Conservation (phyloP, 2,888 invertebrate species). For the Pedicia rivosa region DNA sequence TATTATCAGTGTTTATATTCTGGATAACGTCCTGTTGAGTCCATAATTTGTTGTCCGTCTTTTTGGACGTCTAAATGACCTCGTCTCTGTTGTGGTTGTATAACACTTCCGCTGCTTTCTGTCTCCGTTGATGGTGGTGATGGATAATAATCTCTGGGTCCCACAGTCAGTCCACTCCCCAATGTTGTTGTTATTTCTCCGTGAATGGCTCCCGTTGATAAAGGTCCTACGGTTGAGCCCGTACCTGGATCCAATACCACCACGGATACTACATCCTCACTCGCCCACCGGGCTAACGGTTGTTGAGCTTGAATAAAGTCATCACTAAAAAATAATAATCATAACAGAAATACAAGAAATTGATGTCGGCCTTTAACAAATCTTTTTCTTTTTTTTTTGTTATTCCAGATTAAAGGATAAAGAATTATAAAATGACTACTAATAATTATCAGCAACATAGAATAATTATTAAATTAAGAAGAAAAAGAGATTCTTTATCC, state of each 20-base stretch:
- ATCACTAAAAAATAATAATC: slow-evolving; percentile 88
- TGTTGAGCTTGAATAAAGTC: slow-evolving; percentile 95
- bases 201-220: slow-evolving; percentile 40
- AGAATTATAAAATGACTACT: neutral
- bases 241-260: slow-evolving; percentile 32
- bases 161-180: slow-evolving; percentile 29
- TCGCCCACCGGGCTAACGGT: slow-evolving; percentile 90
- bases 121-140: slow-evolving; percentile 34
- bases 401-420: too few relatives aligned
- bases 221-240: slow-evolving; percentile 33
- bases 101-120: slow-evolving; percentile 38
- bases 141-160: slow-evolving; percentile 34
- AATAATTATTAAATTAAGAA: slow-evolving; percentile 7
- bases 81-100: slow-evolving; percentile 21
- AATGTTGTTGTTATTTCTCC: slow-evolving; percentile 19
- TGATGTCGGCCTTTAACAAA: neutral
- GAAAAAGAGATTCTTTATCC: too few relatives aligned
- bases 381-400: neutral
- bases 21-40: slow-evolving; percentile 46
- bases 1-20: slow-evolving; percentile 62
- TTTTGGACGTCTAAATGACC: slow-evolving; percentile 24
- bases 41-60: slow-evolving; percentile 36
- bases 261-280: slow-evolving; percentile 62
- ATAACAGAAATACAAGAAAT: slow-evolving; percentile 47
- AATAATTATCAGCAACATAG: slow-evolving; percentile 1